These are phyloP conservation scores for Cichlasoma orientale DNA, from an alignment of 2,797 vertebrate genomes.

Conservation along the genomic window DNA sequence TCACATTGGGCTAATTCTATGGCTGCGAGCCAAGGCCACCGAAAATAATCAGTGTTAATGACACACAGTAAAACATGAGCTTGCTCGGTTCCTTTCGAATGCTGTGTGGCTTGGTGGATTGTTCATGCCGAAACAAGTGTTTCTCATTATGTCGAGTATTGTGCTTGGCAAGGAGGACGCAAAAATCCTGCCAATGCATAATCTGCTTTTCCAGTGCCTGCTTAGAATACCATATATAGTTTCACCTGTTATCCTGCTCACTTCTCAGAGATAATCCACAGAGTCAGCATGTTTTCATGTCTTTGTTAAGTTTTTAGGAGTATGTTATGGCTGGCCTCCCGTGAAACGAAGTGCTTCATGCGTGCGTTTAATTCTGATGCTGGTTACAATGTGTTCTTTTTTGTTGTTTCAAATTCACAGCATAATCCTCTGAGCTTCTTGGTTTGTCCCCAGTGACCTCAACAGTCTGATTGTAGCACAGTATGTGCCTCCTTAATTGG, in stretches of 20 bases:
- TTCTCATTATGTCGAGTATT: conserved; percentile 80
- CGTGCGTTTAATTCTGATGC: conserved; percentile 12
- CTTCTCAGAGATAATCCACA: conserved; percentile 63
- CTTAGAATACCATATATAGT: conserved; percentile 78
- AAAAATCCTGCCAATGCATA: conserved; percentile 69
- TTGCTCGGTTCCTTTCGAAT: conserved; percentile 45
- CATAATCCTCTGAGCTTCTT: conserved; percentile 1
- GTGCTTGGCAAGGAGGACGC: conserved; percentile 68
- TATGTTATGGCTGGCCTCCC: conserved; percentile 24
- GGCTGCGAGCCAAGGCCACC: conserved; percentile 47
- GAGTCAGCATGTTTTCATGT: conserved; percentile 54
- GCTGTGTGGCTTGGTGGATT: conserved; percentile 62
- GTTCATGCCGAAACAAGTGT: conserved; percentile 75
- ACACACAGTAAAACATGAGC: conserved; percentile 52
- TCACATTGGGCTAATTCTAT: conserved; percentile 29
- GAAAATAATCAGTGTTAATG: conserved; percentile 53
- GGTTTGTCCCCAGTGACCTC: conserved; percentile 35
- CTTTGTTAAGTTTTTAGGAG: conserved; percentile 38
- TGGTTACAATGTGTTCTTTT: background rate
- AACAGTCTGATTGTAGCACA: background rate
- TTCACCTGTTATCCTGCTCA: conserved; percentile 76
- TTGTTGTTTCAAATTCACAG: conserved; percentile 6
- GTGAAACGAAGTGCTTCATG: conserved; percentile 2
- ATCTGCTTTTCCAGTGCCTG: conserved; percentile 74
- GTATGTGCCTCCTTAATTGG: background rate